Evolutionary conservation across 2,888 invertebrate genomes (phyloP).

Genomic region (Parnassius apollo): DNA sequence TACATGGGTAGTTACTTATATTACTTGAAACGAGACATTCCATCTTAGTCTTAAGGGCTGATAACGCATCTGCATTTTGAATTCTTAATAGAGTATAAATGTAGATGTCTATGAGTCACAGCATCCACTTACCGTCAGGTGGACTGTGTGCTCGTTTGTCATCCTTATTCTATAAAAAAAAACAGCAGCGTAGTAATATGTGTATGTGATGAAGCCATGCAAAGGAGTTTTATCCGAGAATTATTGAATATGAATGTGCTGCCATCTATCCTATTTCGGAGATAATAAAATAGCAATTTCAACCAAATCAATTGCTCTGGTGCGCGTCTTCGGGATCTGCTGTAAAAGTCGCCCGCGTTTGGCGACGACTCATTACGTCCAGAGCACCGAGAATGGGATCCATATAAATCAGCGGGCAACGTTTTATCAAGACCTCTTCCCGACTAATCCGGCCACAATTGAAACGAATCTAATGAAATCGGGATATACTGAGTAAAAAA

Average conservation of each 20-base stretch:
- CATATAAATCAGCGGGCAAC: slow-evolving; percentile 75
- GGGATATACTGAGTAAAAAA: slow-evolving; percentile 67
- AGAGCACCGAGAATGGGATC: slow-evolving; percentile 61
- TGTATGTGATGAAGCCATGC: no score
- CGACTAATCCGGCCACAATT: slow-evolving; percentile 76
- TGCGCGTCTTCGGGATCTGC: slow-evolving; percentile 28
- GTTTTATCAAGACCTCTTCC: slow-evolving; percentile 74
- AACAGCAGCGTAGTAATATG: no score
- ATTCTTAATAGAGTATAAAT: no score
- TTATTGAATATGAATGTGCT: not conserved
- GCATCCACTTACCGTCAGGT: no score
- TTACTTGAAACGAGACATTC: no score
- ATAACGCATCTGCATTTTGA: no score
- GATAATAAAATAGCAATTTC: not conserved
- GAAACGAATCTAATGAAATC: slow-evolving; percentile 78
- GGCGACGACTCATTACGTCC: slow-evolving; percentile 65
- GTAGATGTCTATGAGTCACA: no score
- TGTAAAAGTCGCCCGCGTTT: slow-evolving; percentile 40
- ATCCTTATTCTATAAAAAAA: no score
- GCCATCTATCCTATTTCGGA: not conserved
- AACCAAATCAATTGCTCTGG: not conserved
- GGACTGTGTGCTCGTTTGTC: no score
- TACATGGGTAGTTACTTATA: no score
- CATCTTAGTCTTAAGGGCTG: no score
- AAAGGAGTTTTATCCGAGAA: no score